Evolutionary conservation across 2,888 invertebrate genomes (phyloP).

Genomic region (Eupithecia exiguata): DNA sequence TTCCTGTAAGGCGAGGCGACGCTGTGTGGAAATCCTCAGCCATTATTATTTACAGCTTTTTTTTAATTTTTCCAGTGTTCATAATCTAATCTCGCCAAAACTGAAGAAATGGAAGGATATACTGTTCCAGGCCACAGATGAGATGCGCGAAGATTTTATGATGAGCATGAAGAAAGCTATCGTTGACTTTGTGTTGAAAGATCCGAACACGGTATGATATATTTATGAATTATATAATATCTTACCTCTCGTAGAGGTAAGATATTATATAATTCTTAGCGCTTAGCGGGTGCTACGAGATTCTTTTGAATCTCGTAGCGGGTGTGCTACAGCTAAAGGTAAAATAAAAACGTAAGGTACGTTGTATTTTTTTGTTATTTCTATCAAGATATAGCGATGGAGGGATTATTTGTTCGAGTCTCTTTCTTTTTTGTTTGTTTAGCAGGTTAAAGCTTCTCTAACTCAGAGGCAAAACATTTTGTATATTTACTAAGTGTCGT

Average conservation of each 20-base stretch:
- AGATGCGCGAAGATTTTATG: slow-evolving; percentile 93
- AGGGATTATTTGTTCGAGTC: too few species aligned
- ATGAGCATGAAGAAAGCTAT: slow-evolving; percentile 95
- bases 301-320: too few species aligned
- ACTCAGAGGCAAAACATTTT: too few species aligned
- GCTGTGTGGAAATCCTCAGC: not conserved
- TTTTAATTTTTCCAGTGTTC: slow-evolving; percentile 80
- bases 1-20: not conserved
- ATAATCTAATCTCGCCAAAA: slow-evolving; percentile 85
- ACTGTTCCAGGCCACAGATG: slow-evolving; percentile 86
- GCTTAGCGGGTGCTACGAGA: slow-evolving; percentile 20
- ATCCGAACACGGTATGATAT: slow-evolving; percentile 82
- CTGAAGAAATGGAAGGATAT: slow-evolving; percentile 86
- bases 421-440: not conserved
- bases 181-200: slow-evolving; percentile 95
- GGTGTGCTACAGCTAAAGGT: too few species aligned
- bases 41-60: not conserved
- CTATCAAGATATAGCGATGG: not conserved
- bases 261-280: too few species aligned
- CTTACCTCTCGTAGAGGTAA: slow-evolving; percentile 6
- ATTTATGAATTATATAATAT: not conserved
- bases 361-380: not conserved
- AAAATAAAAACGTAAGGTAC: too few species aligned
- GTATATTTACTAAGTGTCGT: too few species aligned
- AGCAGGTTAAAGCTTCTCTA: not conserved